Percentiles rank a stretch among this genome's conserved stretches.
Conservation (phyloP, 2,888 invertebrate species). For the Scaptomyza tumidula region DNA sequence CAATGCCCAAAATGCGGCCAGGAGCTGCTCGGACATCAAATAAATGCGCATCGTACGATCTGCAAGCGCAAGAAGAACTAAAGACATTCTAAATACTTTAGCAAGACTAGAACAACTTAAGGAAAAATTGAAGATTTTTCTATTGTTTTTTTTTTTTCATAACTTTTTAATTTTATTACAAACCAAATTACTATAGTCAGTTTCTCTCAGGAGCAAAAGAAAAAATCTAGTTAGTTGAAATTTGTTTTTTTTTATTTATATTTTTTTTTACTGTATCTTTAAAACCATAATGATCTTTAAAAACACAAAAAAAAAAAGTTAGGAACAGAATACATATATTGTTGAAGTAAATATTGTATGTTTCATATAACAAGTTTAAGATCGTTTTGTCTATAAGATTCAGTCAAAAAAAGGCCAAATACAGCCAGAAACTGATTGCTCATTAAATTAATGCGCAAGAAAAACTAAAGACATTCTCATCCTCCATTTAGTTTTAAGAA, state of each 20-base stretch:
- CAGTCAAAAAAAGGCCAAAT: neutral
- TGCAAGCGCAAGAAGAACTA: conserved; percentile 59
- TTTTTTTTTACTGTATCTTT: neutral
- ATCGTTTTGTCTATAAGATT: neutral
- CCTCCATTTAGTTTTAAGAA: neutral
- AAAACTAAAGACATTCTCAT: neutral
- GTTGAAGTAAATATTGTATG: neutral
- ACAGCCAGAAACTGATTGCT: neutral
- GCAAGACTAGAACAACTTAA: neutral
- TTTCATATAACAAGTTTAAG: neutral
- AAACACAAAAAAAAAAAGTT: neutral
- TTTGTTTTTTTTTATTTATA: neutral
- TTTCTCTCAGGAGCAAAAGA: neutral
- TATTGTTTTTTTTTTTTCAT: neutral
- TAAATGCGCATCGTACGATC: conserved; percentile 79
- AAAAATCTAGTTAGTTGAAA: neutral
- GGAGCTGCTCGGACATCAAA: conserved; percentile 71
- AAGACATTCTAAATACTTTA: neutral
- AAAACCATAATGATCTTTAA: neutral
- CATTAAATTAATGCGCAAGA: too few species aligned
- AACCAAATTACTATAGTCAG: neutral
- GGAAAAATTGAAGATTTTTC: neutral
- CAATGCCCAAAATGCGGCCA: conserved; percentile 81
- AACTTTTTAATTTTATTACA: neutral
- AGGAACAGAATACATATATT: neutral